phyloP scores from a whole-genome alignment of 2,888 invertebrate species.

The Drosophila stalkeri region DNA sequence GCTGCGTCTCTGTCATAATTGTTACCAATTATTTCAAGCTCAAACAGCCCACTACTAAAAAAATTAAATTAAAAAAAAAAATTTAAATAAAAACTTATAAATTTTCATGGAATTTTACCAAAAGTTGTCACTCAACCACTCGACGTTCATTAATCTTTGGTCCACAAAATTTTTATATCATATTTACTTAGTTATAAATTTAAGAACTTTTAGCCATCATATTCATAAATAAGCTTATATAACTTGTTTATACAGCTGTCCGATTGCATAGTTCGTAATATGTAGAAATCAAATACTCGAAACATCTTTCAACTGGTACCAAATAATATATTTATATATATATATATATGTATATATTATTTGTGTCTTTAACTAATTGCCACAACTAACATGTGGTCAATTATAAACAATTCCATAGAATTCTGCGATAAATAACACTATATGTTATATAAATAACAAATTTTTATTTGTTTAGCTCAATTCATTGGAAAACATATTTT shows the following conservation, averaged over 20 bases:
- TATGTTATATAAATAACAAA: not conserved
- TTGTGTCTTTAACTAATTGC: conserved; percentile 25
- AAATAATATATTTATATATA: not conserved
- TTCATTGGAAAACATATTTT: conserved; percentile 9
- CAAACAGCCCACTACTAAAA: conserved; percentile 52
- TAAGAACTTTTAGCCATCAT: conserved; percentile 14
- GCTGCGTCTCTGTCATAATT: conserved; percentile 47
- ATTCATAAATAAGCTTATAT: conserved; percentile 14
- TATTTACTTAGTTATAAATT: conserved; percentile 11
- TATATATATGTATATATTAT: not conserved
- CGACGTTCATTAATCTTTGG: conserved; percentile 32
- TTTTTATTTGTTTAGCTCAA: not conserved
- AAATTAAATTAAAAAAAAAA: not conserved
- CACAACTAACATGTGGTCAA: conserved; percentile 23
- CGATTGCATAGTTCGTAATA: conserved; percentile 17
- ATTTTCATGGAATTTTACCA: conserved; percentile 37
- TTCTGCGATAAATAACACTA: conserved; percentile 4
- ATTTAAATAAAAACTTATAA: conserved; percentile 2
- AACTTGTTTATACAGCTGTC: conserved; percentile 55
- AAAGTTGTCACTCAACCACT: conserved; percentile 34
- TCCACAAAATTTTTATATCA: conserved; percentile 7
- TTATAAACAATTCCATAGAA: conserved; percentile 12
- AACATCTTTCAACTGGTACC: conserved; percentile 41
- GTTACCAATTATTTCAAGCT: conserved; percentile 62
- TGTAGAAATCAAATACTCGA: conserved; percentile 24